Evolutionary conservation across 2,113 vertebrate species (phyloP).

Genomic region (Rutilus rutilus): DNA sequence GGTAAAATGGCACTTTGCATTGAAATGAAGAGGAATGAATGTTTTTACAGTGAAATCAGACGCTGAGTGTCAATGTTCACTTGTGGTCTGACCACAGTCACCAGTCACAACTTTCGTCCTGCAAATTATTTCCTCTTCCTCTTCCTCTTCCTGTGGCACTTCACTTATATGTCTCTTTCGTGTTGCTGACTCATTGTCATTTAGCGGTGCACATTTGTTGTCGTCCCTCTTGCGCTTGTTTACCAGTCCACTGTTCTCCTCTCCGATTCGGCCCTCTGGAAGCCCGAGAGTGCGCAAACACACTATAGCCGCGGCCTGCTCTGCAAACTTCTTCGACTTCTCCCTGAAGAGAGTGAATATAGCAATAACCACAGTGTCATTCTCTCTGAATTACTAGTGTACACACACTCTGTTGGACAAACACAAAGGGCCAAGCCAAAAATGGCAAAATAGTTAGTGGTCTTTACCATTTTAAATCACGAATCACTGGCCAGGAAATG

Average conservation of each 20-base stretch:
- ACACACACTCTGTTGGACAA: too few relatives aligned
- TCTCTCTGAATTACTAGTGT: background rate
- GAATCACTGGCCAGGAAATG: too few relatives aligned
- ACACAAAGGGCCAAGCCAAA: too few relatives aligned
- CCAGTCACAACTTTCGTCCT: slow-evolving; percentile 49
- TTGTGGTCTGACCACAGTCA: slow-evolving; percentile 43
- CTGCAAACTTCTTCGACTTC: slow-evolving; percentile 96
- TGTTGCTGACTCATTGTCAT: slow-evolving; percentile 55
- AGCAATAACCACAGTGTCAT: background rate
- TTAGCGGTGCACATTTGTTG: slow-evolving; percentile 49
- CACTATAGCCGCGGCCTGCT: slow-evolving; percentile 92
- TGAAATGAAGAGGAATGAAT: background rate
- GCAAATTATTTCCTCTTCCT: slow-evolving; percentile 26
- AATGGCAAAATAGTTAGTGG: too few relatives aligned
- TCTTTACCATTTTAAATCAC: too few relatives aligned
- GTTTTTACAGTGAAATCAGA: background rate
- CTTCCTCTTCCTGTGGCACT: slow-evolving; percentile 33
- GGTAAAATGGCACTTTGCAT: background rate
- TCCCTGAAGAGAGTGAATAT: slow-evolving; percentile 79
- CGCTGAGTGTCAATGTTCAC: background rate
- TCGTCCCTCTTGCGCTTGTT: slow-evolving; percentile 88
- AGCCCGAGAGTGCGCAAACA: slow-evolving; percentile 85
- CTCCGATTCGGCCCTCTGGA: slow-evolving; percentile 84
- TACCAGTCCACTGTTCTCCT: slow-evolving; percentile 77
- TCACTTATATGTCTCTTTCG: slow-evolving; percentile 61